Conservation (phyloP, 1,140 invertebrate species). For the Dreissena polymorpha region DNA sequence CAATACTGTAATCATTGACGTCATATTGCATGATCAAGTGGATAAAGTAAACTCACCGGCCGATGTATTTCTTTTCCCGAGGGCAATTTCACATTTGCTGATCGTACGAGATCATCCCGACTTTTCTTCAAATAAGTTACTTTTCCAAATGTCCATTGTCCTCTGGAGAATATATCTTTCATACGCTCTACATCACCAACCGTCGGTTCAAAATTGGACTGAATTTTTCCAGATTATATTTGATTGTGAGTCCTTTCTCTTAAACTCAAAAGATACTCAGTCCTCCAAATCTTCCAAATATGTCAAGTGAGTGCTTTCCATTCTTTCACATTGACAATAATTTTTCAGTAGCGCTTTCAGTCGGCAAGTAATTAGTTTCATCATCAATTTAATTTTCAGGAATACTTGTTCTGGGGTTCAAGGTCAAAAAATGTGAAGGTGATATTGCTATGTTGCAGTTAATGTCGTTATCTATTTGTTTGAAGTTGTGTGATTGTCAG, state of each 20-base stretch:
- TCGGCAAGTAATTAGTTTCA: constrained; percentile 7
- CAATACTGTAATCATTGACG: neutral
- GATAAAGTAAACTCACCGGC: constrained; percentile 12
- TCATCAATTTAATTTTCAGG: too few species aligned
- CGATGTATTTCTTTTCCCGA: constrained; percentile 5
- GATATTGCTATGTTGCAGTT: constrained; percentile 29
- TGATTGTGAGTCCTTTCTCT: too few species aligned
- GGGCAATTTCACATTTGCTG: constrained; percentile 6
- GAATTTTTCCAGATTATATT: too few species aligned
- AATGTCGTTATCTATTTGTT: constrained; percentile 42
- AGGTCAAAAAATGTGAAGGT: constrained; percentile 26
- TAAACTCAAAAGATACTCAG: too few species aligned
- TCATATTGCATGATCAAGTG: constrained; percentile 2
- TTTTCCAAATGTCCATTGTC: constrained; percentile 34
- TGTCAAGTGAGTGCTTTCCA: too few species aligned
- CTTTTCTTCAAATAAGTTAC: constrained; percentile 15
- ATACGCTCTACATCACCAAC: constrained; percentile 19
- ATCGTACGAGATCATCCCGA: constrained; percentile 9
- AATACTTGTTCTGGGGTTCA: constrained; percentile 42
- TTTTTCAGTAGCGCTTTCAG: constrained; percentile 21
- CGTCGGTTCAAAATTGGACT: too few species aligned
- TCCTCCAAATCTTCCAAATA: too few species aligned
- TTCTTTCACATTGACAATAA: constrained; percentile 28
- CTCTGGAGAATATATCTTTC: constrained; percentile 19
- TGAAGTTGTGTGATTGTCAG: constrained; percentile 26